Evolutionary conservation across 2,797 vertebrate species (phyloP).

Genomic region (Melanitta fusca): DNA sequence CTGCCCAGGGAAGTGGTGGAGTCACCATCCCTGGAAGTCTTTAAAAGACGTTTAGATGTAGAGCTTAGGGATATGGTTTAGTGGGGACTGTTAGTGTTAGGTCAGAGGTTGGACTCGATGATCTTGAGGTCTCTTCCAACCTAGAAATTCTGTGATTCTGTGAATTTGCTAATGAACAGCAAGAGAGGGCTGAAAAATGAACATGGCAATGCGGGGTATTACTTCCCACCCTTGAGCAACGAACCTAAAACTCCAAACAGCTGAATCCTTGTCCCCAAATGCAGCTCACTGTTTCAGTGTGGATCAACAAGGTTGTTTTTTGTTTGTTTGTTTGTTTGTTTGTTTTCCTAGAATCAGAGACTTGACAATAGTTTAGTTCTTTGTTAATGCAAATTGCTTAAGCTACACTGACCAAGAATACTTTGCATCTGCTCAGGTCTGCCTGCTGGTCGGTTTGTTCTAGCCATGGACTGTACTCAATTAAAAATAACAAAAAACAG

Average conservation of each 20-base stretch:
- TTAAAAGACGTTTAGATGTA: too few species aligned
- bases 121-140: too few species aligned
- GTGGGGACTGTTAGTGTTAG: too few species aligned
- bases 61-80: too few species aligned
- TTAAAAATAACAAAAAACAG: background rate
- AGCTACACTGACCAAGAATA: background rate
- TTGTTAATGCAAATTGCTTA: background rate
- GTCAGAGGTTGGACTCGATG: too few species aligned
- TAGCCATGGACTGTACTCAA: background rate
- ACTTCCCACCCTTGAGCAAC: background rate
- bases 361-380: background rate
- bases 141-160: too few species aligned
- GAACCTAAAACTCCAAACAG: background rate
- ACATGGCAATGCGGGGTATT: background rate
- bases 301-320: background rate
- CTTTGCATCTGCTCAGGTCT: background rate
- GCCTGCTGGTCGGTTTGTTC: background rate
- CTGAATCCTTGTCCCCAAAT: background rate
- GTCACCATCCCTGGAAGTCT: too few species aligned
- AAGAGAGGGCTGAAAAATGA: background rate
- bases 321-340: too few species aligned
- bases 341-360: background rate
- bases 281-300: background rate
- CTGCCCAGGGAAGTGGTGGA: too few species aligned
- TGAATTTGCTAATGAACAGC: background rate